Percentiles rank a stretch among this genome's conserved stretches.
These are phyloP conservation scores for Gulo gulo DNA, from an alignment of 2,113 vertebrate genomes.

Conservation along the genomic window DNA sequence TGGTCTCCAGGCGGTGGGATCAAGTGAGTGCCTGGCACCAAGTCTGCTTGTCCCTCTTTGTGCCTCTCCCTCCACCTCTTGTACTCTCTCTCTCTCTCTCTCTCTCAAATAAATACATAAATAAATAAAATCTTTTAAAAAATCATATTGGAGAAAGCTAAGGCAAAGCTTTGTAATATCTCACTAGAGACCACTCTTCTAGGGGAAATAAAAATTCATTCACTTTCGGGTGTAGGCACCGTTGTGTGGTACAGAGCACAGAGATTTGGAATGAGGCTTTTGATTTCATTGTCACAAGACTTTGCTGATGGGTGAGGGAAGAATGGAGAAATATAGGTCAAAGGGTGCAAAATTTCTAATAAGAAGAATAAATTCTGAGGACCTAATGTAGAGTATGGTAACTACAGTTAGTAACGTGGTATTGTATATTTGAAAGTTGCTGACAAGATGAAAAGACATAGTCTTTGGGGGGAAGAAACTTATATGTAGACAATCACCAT, in stretches of 20 bases:
- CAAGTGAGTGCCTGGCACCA: too few relatives aligned
- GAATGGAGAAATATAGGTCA: background rate
- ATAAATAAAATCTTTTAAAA: background rate
- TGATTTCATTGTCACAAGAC: background rate
- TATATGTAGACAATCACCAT: background rate
- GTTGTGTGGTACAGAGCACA: background rate
- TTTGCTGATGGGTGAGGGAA: background rate
- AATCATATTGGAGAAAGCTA: background rate
- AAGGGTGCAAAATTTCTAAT: background rate
- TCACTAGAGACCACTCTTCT: background rate
- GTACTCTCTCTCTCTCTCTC: too few relatives aligned
- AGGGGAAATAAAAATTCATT: background rate
- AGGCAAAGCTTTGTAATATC: constrained; percentile 14
- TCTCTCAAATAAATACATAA: too few relatives aligned
- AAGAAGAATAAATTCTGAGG: background rate
- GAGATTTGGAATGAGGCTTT: background rate
- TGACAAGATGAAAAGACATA: background rate
- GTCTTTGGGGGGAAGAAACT: background rate
- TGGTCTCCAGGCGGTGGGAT: background rate
- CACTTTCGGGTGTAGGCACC: background rate
- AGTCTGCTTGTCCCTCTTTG: background rate
- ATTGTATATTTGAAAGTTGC: background rate
- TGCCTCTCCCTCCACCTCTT: too few relatives aligned
- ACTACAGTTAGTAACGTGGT: background rate
- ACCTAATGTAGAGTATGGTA: background rate